Base-by-base conservation (phyloP, 2,888 invertebrate species). In the Philaethria dido region DNA sequence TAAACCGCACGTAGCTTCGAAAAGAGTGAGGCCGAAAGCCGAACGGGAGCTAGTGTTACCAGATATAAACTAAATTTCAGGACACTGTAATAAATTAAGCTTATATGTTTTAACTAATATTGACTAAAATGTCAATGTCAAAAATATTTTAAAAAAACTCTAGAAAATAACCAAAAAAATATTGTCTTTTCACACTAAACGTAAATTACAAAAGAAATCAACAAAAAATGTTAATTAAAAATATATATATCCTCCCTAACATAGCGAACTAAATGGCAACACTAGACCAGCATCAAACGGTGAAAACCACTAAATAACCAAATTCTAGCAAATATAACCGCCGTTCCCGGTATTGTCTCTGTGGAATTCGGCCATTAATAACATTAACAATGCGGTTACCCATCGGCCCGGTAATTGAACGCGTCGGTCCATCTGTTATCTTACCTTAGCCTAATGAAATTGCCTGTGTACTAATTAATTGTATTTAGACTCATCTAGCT, bases 281-380 rank as follows among this genome's bases (percentile, higher is more conserved):
- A 42, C 42, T 5, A 22, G 29, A 14, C 22, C 16, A 63, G 48
- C 42, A 22, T 25, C 36, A 63, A 57, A 55, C 39, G 55, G 42
- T 18, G 50, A 55, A 64, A 64, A 66, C 66, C 69, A 66, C 63
- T 70, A 69, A 70, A 64, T 62, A 70, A 69, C 69, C 66, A 39
- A 66, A 70, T 62, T 57, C 62, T 29, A 55, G 25, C 69, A 64
- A 66, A 66, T 66, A 69, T 70, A 50, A 61, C 72, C 75, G 73
- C 76, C 77, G 78, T 78, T 79, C 74, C 74, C 73, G 68, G 76
- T 75, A 79, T 83, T 84, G 84, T 84, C 83, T 84, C 80, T 80
- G 80, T 75, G 80, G 82, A 80, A 78, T 80, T 78, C 82, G 77
- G 74, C 79, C 83, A 86, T 86, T 87, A 86, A 87, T 85, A 87